A percentile compares a stretch with the other conserved stretches of the same genome.
phyloP scores from a whole-genome alignment of 2,888 invertebrate species.

The Scaptomyza cyrtandrae region DNA sequence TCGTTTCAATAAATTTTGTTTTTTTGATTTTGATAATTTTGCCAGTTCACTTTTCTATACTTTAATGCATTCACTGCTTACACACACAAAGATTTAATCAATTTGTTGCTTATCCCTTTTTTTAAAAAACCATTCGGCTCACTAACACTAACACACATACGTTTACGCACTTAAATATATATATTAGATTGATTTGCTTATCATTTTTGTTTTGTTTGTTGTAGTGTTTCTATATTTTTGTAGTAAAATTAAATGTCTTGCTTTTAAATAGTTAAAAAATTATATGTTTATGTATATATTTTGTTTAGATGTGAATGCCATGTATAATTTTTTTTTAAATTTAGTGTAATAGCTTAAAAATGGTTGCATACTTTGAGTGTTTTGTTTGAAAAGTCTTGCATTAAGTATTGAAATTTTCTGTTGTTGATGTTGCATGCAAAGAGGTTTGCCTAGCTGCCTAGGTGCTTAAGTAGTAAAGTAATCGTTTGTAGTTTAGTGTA shows the following conservation, averaged over 20 bases:
- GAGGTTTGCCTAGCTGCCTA: conserved; percentile 65
- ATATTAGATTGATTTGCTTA: conserved; percentile 61
- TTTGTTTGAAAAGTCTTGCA: conserved; percentile 69
- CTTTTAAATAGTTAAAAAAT: conserved; percentile 72
- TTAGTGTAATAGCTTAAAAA: conserved; percentile 61
- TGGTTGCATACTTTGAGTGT: conserved; percentile 50
- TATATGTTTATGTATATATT: conserved; percentile 49
- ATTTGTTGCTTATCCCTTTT: conserved; percentile 61
- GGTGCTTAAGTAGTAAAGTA: conserved; percentile 81
- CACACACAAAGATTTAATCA: conserved; percentile 44
- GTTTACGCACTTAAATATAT: conserved; percentile 64
- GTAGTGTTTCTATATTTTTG: conserved; percentile 33
- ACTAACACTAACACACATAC: conserved; percentile 78
- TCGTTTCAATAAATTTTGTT: conserved; percentile 46
- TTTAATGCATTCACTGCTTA: conserved; percentile 48
- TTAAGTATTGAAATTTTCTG: conserved; percentile 62
- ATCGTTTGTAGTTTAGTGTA: conserved; percentile 73
- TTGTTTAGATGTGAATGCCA: conserved; percentile 29
- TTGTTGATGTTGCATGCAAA: conserved; percentile 56
- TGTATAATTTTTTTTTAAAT: conserved; percentile 54
- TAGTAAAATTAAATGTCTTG: conserved; percentile 64
- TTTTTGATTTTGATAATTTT: conserved; percentile 48
- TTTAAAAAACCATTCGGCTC: conserved; percentile 75
- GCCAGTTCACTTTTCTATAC: conserved; percentile 40
- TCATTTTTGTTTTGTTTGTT: conserved; percentile 22